Evolutionary conservation across 92 coral and sea anemone species (phyloP).

Genomic region (Porites cylindrica): DNA sequence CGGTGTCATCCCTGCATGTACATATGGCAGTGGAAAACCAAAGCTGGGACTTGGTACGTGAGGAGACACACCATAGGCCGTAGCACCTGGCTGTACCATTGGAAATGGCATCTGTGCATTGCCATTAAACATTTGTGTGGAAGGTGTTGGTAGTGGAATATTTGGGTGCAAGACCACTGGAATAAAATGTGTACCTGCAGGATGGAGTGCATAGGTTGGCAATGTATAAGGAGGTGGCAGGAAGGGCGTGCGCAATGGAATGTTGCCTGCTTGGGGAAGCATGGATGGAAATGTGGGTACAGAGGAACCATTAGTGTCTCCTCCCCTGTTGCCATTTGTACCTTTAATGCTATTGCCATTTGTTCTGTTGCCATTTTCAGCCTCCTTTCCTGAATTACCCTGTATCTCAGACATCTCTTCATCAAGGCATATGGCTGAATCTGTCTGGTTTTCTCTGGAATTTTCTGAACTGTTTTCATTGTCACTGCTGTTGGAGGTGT

Average conservation of each 20-base stretch:
- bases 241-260: constrained; percentile 67
- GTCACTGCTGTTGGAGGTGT: constrained; percentile 47
- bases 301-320: constrained; percentile 29
- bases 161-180: constrained; percentile 88
- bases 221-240: constrained; percentile 67
- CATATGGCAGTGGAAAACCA: constrained; percentile 39
- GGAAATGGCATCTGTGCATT: constrained; percentile 36
- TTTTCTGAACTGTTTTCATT: constrained; percentile 55
- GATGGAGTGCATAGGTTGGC: constrained; percentile 90
- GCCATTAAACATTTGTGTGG: constrained; percentile 40
- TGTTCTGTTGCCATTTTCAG: constrained; percentile 32
- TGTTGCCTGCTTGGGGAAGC: constrained; percentile 33
- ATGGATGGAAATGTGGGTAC: constrained; percentile 26
- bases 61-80: constrained; percentile 38
- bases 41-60: constrained; percentile 20
- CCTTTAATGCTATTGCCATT: constrained; percentile 38
- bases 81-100: constrained; percentile 25
- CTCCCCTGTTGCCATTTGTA: constrained; percentile 34
- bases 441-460: constrained; percentile 45
- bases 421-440: constrained; percentile 53
- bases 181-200: constrained; percentile 90
- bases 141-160: constrained; percentile 64
- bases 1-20: constrained; percentile 35
- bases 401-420: constrained; percentile 43
- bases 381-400: constrained; percentile 36